phyloP scores from a whole-genome alignment of 2,113 vertebrate species.

The Dasypus novemcinctus region DNA sequence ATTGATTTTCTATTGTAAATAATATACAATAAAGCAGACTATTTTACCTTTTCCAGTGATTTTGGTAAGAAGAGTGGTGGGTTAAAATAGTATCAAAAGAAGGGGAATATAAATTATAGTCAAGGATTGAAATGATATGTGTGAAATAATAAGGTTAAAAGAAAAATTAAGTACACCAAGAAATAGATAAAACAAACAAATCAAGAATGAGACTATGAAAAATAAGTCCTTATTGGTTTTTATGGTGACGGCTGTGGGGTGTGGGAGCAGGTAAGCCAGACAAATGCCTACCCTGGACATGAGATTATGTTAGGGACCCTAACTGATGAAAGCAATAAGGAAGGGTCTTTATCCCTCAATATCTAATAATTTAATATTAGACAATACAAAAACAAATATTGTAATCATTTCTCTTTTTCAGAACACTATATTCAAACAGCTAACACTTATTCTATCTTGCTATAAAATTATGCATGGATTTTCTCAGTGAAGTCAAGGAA shows the following conservation, averaged over 20 bases:
- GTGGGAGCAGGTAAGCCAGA: not conserved
- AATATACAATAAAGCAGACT: not conserved
- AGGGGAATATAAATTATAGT: not conserved
- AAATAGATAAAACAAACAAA: not conserved
- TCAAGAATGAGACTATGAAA: not conserved
- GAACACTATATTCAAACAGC: not conserved
- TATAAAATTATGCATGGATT: not conserved
- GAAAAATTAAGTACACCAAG: not conserved
- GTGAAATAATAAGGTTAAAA: not conserved
- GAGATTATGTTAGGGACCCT: not conserved
- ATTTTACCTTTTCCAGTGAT: conserved; percentile 15
- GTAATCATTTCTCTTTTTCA: not conserved
- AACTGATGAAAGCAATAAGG: not conserved
- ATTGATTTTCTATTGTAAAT: conserved; percentile 49
- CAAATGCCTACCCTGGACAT: not conserved
- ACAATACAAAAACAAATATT: not conserved
- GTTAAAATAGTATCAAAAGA: not conserved
- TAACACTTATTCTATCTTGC: not conserved
- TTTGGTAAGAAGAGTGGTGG: not conserved
- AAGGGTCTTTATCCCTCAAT: not conserved
- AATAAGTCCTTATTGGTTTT: not conserved
- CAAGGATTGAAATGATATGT: not conserved
- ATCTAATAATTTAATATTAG: not conserved
- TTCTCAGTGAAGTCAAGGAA: not conserved
- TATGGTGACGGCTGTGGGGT: not conserved